Evolutionary conservation across 2,113 vertebrate species (phyloP).

Genomic region (Cyanoramphus novaezelandiae): DNA sequence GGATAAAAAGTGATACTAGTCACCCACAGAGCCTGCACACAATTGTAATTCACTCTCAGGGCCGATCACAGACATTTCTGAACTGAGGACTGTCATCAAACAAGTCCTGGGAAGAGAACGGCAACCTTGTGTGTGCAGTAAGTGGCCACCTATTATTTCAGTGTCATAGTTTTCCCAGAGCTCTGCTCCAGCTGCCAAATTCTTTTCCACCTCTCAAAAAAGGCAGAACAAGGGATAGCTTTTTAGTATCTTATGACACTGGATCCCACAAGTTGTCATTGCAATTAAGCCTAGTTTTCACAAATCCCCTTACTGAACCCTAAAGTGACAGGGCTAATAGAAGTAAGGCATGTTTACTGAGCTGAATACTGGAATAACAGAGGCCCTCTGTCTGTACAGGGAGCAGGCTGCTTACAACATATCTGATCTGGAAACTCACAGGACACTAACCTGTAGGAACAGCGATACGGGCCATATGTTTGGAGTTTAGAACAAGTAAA

Average conservation of each 20-base stretch:
- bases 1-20: background rate
- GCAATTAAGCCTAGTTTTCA: background rate
- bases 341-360: background rate
- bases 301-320: background rate
- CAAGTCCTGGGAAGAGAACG: background rate
- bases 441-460: background rate
- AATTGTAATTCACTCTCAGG: constrained; percentile 14
- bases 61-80: background rate
- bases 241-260: background rate
- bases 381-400: background rate
- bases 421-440: background rate
- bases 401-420: background rate
- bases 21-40: background rate
- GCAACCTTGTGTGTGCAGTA: background rate
- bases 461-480: background rate
- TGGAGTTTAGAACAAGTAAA: background rate
- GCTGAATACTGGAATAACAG: background rate
- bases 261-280: background rate
- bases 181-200: background rate
- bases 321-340: background rate
- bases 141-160: background rate
- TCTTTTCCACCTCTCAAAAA: background rate
- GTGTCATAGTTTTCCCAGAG: background rate
- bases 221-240: background rate
- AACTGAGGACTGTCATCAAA: background rate